Conservation (phyloP, 2,888 invertebrate genomes). For the Oeneis ivallda region DNA sequence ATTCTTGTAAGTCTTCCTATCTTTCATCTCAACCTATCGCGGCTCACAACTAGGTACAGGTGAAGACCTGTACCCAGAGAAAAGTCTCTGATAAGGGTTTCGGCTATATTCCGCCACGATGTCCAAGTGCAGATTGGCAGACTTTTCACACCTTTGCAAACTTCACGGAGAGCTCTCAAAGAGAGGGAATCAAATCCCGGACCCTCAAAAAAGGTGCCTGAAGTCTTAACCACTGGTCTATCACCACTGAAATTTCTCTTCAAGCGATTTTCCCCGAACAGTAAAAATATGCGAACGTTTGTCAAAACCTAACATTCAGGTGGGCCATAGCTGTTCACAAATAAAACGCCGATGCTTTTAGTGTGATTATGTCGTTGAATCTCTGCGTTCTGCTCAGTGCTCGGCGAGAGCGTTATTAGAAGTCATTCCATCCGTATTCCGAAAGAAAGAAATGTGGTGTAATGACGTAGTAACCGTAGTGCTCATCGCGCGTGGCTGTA, state of each 20-base stretch:
- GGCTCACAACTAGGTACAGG: too few species aligned
- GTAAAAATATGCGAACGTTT: conserved; percentile 1
- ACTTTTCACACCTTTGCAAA: too few species aligned
- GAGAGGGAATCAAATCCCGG: too few species aligned
- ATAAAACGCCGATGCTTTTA: conserved; percentile 67
- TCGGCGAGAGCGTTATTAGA: conserved; percentile 60
- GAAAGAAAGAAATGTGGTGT: conserved; percentile 53
- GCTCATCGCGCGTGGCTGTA: conserved; percentile 41
- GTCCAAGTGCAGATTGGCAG: too few species aligned
- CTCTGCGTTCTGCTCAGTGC: conserved; percentile 58
- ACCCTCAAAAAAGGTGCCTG: too few species aligned
- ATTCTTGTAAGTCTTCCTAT: too few species aligned
- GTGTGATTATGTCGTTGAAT: conserved; percentile 71
- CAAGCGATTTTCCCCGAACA: background rate
- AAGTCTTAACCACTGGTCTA: too few species aligned
- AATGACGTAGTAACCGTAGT: conserved; percentile 49
- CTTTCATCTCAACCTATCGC: too few species aligned
- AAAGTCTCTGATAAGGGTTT: too few species aligned
- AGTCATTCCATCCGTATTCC: conserved; percentile 50
- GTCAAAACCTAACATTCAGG: conserved; percentile 27
- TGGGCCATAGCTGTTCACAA: conserved; percentile 40
- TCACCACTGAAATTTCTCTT: background rate
- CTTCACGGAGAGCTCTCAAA: too few species aligned
- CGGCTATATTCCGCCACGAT: too few species aligned
- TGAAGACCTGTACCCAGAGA: too few species aligned